Conservation (phyloP, 1,140 invertebrate species). For the Spodoptera frugiperda region DNA sequence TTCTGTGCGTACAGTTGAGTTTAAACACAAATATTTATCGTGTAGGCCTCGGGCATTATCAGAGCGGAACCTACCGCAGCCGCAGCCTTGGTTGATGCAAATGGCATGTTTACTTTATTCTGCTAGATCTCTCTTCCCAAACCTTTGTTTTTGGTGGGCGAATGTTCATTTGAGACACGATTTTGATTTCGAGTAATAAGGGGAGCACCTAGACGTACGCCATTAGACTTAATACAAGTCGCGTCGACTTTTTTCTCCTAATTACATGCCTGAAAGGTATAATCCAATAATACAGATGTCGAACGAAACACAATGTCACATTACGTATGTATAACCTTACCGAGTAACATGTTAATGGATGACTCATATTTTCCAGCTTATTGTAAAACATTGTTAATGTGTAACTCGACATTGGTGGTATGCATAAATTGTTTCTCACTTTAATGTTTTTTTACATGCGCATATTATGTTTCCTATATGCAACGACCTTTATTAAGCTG, state of each 20-base stretch:
- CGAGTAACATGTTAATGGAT: constrained; percentile 22
- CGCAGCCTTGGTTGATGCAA: constrained; percentile 39
- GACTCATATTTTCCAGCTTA: constrained; percentile 27
- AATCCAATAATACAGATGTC: constrained; percentile 27
- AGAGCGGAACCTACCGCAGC: constrained; percentile 42
- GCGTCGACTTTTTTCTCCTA: background rate
- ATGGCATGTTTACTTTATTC: constrained; percentile 31
- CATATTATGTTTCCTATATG: constrained; percentile 31
- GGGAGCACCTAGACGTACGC: background rate
- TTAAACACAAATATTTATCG: constrained; percentile 31
- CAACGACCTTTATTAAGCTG: constrained; percentile 11
- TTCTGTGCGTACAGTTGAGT: constrained; percentile 5
- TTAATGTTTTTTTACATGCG: constrained; percentile 7
- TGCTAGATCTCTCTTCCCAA: constrained; percentile 32
- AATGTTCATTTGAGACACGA: background rate
- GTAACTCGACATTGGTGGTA: constrained; percentile 21
- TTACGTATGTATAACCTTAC: constrained; percentile 23
- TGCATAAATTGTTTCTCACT: constrained; percentile 13
- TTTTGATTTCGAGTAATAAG: background rate
- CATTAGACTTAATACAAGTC: background rate
- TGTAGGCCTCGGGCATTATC: constrained; percentile 20
- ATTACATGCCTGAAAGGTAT: constrained; percentile 1
- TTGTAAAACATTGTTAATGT: constrained; percentile 20
- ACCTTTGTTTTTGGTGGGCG: constrained; percentile 8
- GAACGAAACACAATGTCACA: constrained; percentile 33